A percentile compares a stretch with the other conserved stretches of the same genome.
phyloP scores from a whole-genome alignment of 2,888 invertebrate genomes.

The Aphidius colemani region DNA sequence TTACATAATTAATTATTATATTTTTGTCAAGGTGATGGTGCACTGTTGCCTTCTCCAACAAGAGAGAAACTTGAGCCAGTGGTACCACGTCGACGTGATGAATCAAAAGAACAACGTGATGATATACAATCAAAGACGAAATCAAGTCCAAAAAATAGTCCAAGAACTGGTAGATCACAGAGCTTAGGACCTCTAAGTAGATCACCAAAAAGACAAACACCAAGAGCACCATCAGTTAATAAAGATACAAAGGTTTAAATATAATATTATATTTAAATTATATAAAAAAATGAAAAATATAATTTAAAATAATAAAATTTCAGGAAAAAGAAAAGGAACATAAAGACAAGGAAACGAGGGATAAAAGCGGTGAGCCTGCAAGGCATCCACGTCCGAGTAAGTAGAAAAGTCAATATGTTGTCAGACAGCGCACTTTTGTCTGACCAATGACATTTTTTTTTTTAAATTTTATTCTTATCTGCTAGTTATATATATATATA shows the following conservation, averaged over 20 bases:
- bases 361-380: constrained; percentile 53
- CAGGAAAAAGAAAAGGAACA: constrained; percentile 55
- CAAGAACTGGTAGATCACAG: constrained; percentile 69
- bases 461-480: constrained; percentile 1
- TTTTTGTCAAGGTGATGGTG: constrained; percentile 64
- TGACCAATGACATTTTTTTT: constrained; percentile 13
- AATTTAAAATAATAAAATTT: constrained; percentile 7
- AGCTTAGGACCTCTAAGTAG: constrained; percentile 71
- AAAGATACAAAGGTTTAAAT: constrained; percentile 52
- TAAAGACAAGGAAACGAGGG: constrained; percentile 53
- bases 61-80: constrained; percentile 75
- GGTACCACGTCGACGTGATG: constrained; percentile 66
- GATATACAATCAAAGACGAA: constrained; percentile 56
- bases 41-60: constrained; percentile 72
- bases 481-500: neutral
- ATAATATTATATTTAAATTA: constrained; percentile 2
- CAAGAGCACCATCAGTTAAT: constrained; percentile 52
- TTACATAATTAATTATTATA: neutral
- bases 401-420: constrained; percentile 38
- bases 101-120: constrained; percentile 57
- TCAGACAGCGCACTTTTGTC: constrained; percentile 1
- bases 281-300: neutral
- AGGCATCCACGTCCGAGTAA: constrained; percentile 60
- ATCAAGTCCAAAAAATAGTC: constrained; percentile 67
- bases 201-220: constrained; percentile 78